Percentiles rank a stretch among this genome's conserved stretches.
phyloP scores from a whole-genome alignment of 2,888 invertebrate species.

The Dasypolia templi region DNA sequence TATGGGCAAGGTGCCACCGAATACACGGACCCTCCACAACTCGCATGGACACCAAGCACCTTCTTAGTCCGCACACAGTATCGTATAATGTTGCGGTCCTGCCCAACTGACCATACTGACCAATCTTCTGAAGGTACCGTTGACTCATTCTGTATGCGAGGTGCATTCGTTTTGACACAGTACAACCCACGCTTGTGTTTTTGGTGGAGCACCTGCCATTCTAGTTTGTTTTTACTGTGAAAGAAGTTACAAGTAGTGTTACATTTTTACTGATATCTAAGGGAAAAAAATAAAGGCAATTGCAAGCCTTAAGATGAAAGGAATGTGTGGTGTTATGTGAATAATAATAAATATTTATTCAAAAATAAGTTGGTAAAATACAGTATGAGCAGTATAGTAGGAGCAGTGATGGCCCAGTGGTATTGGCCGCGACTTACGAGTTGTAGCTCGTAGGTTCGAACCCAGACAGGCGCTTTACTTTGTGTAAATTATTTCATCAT shows the following conservation, averaged over 20 bases:
- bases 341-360: too few relatives aligned
- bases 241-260: constrained; percentile 2
- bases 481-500: too few relatives aligned
- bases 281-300: neutral
- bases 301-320: neutral
- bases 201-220: constrained; percentile 80
- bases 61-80: constrained; percentile 82
- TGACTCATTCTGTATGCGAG: constrained; percentile 70
- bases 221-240: constrained; percentile 81
- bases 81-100: constrained; percentile 91
- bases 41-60: constrained; percentile 84
- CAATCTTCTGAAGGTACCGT: constrained; percentile 59
- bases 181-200: constrained; percentile 91
- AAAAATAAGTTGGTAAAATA: too few relatives aligned
- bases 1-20: constrained; percentile 92
- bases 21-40: constrained; percentile 92
- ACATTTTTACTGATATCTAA: neutral
- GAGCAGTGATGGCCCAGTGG: neutral
- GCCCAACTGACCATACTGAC: constrained; percentile 91
- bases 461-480: too few relatives aligned
- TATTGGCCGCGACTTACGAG: too few relatives aligned
- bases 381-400: too few relatives aligned
- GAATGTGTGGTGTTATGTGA: neutral
- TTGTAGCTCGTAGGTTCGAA: too few relatives aligned
- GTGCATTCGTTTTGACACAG: constrained; percentile 89